Evolutionary conservation across 2,113 vertebrate genomes (phyloP), one percentile per base, ranked within the genome.

Genomic region (Sminthopsis crassicaudata): DNA sequence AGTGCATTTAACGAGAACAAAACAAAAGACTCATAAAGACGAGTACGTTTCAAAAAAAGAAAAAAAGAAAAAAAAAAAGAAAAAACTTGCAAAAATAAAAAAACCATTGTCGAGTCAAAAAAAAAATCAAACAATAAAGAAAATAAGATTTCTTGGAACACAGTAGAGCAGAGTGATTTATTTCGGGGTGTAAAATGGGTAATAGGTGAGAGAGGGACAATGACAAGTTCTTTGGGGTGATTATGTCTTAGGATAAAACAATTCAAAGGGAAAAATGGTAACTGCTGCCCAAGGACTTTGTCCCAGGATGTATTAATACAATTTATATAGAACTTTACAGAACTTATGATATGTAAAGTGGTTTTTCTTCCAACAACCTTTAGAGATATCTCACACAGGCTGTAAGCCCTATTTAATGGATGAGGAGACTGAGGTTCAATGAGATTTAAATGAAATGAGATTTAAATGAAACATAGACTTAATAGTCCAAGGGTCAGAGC

Each of bases 1-100:
- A 98, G 98, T 98, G 98, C 98, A 98, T 98, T 98, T 98, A 98
- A 98, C 93, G 96, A 98, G 97, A 98, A 98, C 96, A 98, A 98
- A 98, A 98, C 96, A 98, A 98, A 98, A 98, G 97, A 97, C 98
- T 98, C 97, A 98, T 98, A 97, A 90, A 84, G 46, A 97, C 96
- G 96, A 97, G 97, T 97, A 97, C 95, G 96, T 98, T 98, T 98
- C 97, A 97, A 96, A 98, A 98, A 98, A 90, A 90, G 97, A 97
- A 98, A 98, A 97, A 98, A 98, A 98, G 98, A 91, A 98, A 90
- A 90, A 98, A 98, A 98, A 98, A 16, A 67, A 57, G 93, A 97
- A 98, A 98, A 98, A 98, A 93, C 60, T 96, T 96, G 42, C 76
- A 96, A 90, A 97, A 98, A 98, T 98, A 98, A 98, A 98, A 96